Base-by-base conservation (phyloP, 2,888 invertebrate genomes). In the Sphaerophoria taeniata region DNA sequence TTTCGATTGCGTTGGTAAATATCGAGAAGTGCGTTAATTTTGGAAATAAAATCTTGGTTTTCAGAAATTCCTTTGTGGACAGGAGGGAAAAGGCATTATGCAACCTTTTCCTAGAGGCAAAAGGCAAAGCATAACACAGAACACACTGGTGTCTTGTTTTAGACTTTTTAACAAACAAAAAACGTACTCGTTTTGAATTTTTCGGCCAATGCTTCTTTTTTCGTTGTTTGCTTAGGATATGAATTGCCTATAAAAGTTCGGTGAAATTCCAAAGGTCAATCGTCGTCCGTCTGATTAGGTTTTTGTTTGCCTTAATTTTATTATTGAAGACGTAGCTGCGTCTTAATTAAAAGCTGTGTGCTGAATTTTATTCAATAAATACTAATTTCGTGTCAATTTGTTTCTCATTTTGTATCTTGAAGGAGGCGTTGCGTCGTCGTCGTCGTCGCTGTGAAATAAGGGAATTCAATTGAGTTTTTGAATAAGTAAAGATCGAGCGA, bases 221-320 rank as follows among this genome's bases (percentile, higher is more conserved):
- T 43, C n/a, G 6, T 60, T 6, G 7, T 39, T 6, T 12, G 45
- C 4, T 33, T 7, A 14, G 33, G 45, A 43, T 6, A 61, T 45
- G 33, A 45, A 9, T 61, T 33, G 61, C 45, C 6, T 7, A 9
- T 33, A 47, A 14, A 33, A 7, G 24, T 2, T 51, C 9, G 45
- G 24, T 16, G 16, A n/a, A 71, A 71, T 69, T 84, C 75, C 84
- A 84, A 84, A 84, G 84, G 65, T 84, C 84, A 61, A 33, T 60
- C 7, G 79, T 79, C 56, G 16, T 60, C 7, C 31, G 61, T 58
- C 45, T 61, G 58, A 43, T 55, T 49, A 56, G 39, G 39, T 31
- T 65, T 43, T 24, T 45, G 43, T 61, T 65, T 33, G 24, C 43
- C 16, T 45, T 45, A 31, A 5, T 14, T 6, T 45, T 71, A 12